Percentiles rank a stretch among this genome's conserved stretches.
These are phyloP conservation scores for Drosophila oshimai DNA, from an alignment of 1,140 invertebrate genomes.

Conservation along the genomic window DNA sequence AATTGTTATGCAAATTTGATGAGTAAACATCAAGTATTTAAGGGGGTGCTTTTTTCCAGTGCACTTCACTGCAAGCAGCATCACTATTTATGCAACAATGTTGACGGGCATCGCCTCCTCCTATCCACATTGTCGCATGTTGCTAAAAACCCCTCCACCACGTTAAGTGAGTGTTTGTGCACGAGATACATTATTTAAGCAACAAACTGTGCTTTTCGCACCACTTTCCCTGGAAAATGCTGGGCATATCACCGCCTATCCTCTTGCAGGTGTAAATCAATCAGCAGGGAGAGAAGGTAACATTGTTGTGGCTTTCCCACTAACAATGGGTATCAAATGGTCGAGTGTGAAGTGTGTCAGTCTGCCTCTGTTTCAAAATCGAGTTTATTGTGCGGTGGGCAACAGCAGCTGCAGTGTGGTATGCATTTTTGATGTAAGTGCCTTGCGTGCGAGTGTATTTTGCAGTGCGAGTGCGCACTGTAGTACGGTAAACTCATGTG, in stretches of 20 bases:
- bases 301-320: not conserved
- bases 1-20: too few relatives aligned
- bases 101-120: slow-evolving; percentile 4
- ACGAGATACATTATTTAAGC: slow-evolving; percentile 70
- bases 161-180: slow-evolving; percentile 30
- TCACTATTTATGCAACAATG: slow-evolving; percentile 36
- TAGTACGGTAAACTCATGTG: slow-evolving; percentile 39
- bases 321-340: slow-evolving; percentile 9
- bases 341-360: not conserved
- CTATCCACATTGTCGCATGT: not conserved
- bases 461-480: slow-evolving; percentile 8
- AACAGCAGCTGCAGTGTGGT: slow-evolving; percentile 24
- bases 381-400: slow-evolving; percentile 62
- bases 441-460: not conserved
- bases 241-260: not conserved
- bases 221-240: not conserved
- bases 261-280: slow-evolving; percentile 4
- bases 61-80: not conserved
- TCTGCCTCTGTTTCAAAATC: slow-evolving; percentile 16
- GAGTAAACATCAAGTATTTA: too few relatives aligned
- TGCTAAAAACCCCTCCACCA: slow-evolving; percentile 14
- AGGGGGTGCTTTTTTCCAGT: not conserved
- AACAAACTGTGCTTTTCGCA: slow-evolving; percentile 66
- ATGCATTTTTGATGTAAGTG: slow-evolving; percentile 32
- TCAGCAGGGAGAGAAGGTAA: not conserved